Conservation (phyloP, 2,888 invertebrate species). For the Lithophane ornitopus region DNA sequence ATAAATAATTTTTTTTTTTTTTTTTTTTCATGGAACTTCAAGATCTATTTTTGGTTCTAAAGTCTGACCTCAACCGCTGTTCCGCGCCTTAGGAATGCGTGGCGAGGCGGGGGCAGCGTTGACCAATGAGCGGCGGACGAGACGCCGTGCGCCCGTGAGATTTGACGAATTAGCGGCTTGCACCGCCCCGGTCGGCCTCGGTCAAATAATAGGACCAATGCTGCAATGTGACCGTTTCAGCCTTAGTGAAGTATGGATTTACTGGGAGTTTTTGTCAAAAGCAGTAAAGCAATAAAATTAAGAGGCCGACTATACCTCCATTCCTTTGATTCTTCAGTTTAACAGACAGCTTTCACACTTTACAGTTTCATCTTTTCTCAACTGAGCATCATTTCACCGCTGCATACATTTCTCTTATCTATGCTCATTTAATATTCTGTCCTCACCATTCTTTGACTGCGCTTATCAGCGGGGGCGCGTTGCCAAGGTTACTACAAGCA, state of each 20-base stretch:
- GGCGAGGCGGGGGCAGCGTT: too few relatives aligned
- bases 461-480: constrained; percentile 46
- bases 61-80: too few relatives aligned
- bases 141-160: too few relatives aligned
- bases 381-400: not conserved
- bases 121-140: too few relatives aligned
- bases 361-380: not conserved
- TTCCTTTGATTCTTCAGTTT: not conserved
- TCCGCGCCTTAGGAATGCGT: too few relatives aligned
- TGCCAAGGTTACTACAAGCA: constrained; percentile 57
- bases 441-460: constrained; percentile 40
- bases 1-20: too few relatives aligned
- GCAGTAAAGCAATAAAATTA: not conserved
- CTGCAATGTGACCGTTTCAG: not conserved
- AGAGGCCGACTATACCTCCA: too few relatives aligned
- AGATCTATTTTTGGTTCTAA: not conserved
- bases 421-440: constrained; percentile 44
- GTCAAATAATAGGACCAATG: too few relatives aligned
- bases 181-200: too few relatives aligned
- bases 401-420: constrained; percentile 41
- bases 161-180: too few relatives aligned
- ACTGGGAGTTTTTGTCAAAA: not conserved
- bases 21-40: not conserved
- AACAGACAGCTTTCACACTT: not conserved
- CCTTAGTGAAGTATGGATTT: not conserved